Conservation (phyloP, 2,113 vertebrate species). For the Heterochromis multidens region DNA sequence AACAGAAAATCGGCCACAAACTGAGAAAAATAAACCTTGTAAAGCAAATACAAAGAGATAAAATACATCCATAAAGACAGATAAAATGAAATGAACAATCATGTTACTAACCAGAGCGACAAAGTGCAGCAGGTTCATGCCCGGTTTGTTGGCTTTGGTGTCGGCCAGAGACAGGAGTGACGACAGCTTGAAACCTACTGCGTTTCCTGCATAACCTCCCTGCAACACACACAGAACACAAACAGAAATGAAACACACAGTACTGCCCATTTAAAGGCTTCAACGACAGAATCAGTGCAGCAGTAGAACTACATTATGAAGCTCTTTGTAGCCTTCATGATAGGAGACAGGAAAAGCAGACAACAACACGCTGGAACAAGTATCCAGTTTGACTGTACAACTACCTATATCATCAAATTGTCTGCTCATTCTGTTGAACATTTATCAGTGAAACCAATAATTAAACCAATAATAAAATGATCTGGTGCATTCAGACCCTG, state of each 20-base stretch:
- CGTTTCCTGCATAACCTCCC: conserved; percentile 93
- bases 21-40: too few species aligned
- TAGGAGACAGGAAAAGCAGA: neutral
- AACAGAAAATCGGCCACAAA: too few species aligned
- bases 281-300: neutral
- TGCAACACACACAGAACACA: conserved; percentile 43
- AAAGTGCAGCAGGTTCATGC: conserved; percentile 96
- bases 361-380: neutral
- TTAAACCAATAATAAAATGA: too few species aligned
- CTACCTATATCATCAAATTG: neutral
- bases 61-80: too few species aligned
- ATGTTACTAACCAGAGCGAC: conserved; percentile 84
- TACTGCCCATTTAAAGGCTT: neutral
- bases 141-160: conserved; percentile 94
- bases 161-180: conserved; percentile 92
- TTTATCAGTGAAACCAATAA: too few species aligned
- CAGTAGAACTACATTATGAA: neutral
- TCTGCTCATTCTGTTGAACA: neutral
- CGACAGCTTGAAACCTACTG: conserved; percentile 92
- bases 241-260: neutral
- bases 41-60: too few species aligned
- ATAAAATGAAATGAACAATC: neutral
- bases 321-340: neutral
- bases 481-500: neutral
- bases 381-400: neutral